These are phyloP conservation scores for Scolopax rusticola DNA, from an alignment of 2,797 vertebrate species.

Conservation along the genomic window DNA sequence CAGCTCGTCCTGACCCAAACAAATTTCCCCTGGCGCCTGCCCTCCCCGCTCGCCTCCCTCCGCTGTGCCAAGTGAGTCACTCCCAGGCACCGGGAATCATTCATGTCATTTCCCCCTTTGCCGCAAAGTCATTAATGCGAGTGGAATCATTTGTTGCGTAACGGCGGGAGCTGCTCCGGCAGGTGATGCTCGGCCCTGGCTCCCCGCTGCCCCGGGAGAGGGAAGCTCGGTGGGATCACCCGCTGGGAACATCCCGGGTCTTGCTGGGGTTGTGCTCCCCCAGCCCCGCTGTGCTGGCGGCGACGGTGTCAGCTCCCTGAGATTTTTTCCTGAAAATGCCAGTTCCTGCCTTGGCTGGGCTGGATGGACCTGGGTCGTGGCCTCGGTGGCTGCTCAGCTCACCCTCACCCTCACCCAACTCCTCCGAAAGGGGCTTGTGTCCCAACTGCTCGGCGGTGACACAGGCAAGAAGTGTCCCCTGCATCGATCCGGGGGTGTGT, in stretches of 20 bases:
- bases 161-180: background rate
- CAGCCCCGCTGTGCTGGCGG: rapidly evolving
- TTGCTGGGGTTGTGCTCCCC: background rate
- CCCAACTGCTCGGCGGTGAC: rapidly evolving
- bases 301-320: rapidly evolving
- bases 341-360: background rate
- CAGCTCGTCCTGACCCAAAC: background rate
- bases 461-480: rapidly evolving
- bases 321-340: background rate
- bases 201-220: background rate
- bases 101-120: conserved; percentile 68
- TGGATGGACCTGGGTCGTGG: background rate
- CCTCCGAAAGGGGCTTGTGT: rapidly evolving
- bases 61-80: conserved; percentile 21
- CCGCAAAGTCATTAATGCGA: conserved; percentile 72
- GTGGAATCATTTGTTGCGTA: conserved; percentile 65
- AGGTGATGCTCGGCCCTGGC: background rate
- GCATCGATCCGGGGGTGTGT: no score
- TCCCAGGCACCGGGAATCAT: conserved; percentile 54
- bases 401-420: background rate
- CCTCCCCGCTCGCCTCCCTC: background rate
- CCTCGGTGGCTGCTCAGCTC: background rate
- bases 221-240: rapidly evolving
- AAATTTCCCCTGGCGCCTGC: background rate
- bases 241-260: background rate